Conservation (phyloP, 30 jellyfish, hydroid and myxozoan species). For the Cassiopea xamachana region DNA sequence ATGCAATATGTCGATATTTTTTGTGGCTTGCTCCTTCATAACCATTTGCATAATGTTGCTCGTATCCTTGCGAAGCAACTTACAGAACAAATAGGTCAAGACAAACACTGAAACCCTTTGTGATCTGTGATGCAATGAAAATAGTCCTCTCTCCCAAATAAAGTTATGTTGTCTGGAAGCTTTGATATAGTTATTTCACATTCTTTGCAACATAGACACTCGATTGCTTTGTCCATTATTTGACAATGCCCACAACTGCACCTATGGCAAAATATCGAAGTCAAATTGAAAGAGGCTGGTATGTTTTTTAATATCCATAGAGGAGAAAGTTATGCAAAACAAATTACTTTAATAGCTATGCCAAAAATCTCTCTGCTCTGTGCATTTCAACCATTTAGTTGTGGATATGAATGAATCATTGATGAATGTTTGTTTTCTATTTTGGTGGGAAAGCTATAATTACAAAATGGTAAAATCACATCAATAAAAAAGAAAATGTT, state of each 20-base stretch:
- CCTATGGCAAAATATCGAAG: slow-evolving; percentile 30
- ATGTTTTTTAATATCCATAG: not conserved
- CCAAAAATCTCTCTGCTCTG: slow-evolving; percentile 40
- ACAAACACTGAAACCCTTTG: slow-evolving; percentile 41
- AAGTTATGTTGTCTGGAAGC: slow-evolving; percentile 38
- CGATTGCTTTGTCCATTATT: slow-evolving; percentile 10
- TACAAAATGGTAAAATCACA: not conserved
- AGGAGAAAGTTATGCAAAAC: slow-evolving; percentile 31
- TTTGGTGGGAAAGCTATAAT: slow-evolving; percentile 10
- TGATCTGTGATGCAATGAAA: slow-evolving; percentile 47
- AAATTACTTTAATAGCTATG: slow-evolving; percentile 14
- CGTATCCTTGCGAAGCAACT: slow-evolving; percentile 39
- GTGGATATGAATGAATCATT: slow-evolving; percentile 22
- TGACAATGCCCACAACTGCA: slow-evolving; percentile 61
- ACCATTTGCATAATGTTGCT: slow-evolving; percentile 24
- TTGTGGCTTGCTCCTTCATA: slow-evolving; percentile 48
- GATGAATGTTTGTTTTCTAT: not conserved
- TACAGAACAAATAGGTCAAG: slow-evolving; percentile 40
- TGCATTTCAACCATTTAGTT: slow-evolving; percentile 29
- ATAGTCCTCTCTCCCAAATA: slow-evolving; percentile 39
- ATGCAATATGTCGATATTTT: slow-evolving; percentile 27
- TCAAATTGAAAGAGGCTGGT: slow-evolving; percentile 35
- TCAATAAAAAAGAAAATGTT: not conserved
- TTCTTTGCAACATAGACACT: slow-evolving; percentile 49
- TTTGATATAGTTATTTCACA: slow-evolving; percentile 28